Conservation (phyloP, 2,888 invertebrate genomes). For the Chouioia cunea region DNA sequence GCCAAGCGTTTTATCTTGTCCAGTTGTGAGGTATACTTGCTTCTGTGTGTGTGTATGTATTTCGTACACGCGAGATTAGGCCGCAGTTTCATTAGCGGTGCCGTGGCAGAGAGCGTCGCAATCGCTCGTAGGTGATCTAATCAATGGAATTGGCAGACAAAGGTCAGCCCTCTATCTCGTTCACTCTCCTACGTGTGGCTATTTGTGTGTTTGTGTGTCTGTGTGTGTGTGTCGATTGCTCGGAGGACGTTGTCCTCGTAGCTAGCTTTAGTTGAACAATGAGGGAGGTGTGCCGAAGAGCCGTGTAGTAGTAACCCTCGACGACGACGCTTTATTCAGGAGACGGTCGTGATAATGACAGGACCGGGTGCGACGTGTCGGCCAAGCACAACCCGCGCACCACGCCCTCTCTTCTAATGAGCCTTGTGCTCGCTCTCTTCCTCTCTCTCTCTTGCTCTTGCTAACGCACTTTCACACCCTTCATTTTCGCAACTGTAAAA, state of each 20-base stretch:
- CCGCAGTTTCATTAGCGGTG: constrained; percentile 65
- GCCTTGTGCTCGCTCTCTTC: neutral
- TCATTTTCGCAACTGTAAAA: neutral
- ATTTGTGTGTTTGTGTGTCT: neutral
- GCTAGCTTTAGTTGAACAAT: constrained; percentile 53
- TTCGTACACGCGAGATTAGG: constrained; percentile 60
- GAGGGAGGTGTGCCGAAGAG: constrained; percentile 59
- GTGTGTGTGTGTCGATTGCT: constrained; percentile 46
- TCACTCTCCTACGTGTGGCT: no score
- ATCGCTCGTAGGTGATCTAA: constrained; percentile 61
- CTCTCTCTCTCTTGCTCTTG: neutral
- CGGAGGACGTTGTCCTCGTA: constrained; percentile 49
- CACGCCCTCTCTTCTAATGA: constrained; percentile 36
- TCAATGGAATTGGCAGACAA: constrained; percentile 68
- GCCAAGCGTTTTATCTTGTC: constrained; percentile 45
- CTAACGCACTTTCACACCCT: neutral
- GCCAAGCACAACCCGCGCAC: constrained; percentile 52
- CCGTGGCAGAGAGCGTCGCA: constrained; percentile 51
- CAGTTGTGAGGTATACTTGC: constrained; percentile 9
- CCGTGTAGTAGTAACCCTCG: constrained; percentile 32
- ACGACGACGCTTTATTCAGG: constrained; percentile 51
- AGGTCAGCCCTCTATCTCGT: no score
- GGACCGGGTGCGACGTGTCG: constrained; percentile 62
- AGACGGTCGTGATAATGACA: constrained; percentile 68
- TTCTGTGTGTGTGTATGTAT: constrained; percentile 44